A percentile compares a stretch with the other conserved stretches of the same genome.
phyloP scores from a whole-genome alignment of 2,888 invertebrate species.

The Julus scandinavius region DNA sequence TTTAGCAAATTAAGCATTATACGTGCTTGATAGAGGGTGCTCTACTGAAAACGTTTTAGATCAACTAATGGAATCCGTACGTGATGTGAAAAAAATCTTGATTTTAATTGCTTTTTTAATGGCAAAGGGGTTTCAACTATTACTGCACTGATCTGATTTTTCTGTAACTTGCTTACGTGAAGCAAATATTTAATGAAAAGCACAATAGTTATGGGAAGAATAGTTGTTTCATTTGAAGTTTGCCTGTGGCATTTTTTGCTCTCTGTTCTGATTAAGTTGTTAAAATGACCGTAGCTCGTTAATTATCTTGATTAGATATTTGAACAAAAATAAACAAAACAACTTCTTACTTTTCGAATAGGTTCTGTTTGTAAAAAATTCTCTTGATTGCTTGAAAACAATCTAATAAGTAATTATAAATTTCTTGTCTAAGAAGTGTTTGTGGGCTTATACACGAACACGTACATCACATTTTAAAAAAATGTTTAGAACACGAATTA shows the following conservation, averaged over 20 bases:
- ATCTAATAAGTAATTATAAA: too few relatives aligned
- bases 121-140: background rate
- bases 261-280: background rate
- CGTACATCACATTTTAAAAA: too few relatives aligned
- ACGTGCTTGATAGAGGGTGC: background rate
- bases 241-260: background rate
- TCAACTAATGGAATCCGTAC: constrained; percentile 35
- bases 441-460: background rate
- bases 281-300: background rate
- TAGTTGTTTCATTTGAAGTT: background rate
- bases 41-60: constrained; percentile 13
- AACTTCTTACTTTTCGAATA: background rate
- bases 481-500: too few relatives aligned
- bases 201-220: background rate
- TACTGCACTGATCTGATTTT: background rate
- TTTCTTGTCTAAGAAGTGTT: background rate
- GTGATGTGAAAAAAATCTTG: constrained; percentile 12
- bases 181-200: constrained; percentile 37
- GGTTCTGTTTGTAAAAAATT: too few relatives aligned
- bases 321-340: background rate
- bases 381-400: too few relatives aligned
- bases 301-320: constrained; percentile 8
- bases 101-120: constrained; percentile 42
- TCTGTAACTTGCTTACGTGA: constrained; percentile 9
- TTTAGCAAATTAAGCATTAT: constrained; percentile 15